A percentile compares a stretch with the other conserved stretches of the same genome.
Conservation (phyloP, 2,888 invertebrate species). For the Therioaphis trifolii region DNA sequence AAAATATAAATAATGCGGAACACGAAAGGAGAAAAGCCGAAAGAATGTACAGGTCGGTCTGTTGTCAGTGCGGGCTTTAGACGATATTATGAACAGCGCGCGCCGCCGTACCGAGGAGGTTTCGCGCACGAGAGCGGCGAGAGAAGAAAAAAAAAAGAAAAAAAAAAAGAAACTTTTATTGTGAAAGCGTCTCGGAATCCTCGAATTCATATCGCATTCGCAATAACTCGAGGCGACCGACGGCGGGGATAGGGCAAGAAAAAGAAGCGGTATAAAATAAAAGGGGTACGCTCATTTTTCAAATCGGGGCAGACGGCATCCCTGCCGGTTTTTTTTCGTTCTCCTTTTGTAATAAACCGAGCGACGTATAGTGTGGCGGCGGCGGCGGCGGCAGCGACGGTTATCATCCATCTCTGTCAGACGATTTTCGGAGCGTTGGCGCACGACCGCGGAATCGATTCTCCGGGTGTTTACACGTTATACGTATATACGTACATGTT, state of each 20-base stretch:
- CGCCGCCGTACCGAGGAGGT: not conserved
- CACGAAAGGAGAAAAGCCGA: not conserved
- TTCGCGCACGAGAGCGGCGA: not conserved
- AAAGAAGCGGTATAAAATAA: constrained; percentile 35
- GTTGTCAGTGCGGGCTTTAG: constrained; percentile 38
- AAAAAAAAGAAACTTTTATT: constrained; percentile 58
- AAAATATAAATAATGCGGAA: not conserved
- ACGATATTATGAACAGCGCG: not conserved
- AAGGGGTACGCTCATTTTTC: constrained; percentile 57
- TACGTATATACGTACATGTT: not conserved
- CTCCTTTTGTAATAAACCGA: constrained; percentile 44
- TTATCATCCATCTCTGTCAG: constrained; percentile 56
- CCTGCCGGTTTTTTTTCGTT: not conserved
- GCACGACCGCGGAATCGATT: constrained; percentile 10
- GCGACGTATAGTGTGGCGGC: not conserved
- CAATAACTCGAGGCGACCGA: constrained; percentile 28
- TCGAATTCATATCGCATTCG: constrained; percentile 57
- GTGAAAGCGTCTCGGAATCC: constrained; percentile 49
- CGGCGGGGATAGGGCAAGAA: not conserved
- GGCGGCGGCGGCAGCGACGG: not conserved
- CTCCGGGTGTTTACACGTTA: not conserved
- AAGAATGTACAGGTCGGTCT: constrained; percentile 6
- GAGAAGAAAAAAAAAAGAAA: too few species aligned
- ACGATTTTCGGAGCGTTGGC: not conserved
- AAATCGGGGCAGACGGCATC: constrained; percentile 32